Base-by-base conservation (phyloP, 2,113 vertebrate species). In the Archocentrus centrarchus region DNA sequence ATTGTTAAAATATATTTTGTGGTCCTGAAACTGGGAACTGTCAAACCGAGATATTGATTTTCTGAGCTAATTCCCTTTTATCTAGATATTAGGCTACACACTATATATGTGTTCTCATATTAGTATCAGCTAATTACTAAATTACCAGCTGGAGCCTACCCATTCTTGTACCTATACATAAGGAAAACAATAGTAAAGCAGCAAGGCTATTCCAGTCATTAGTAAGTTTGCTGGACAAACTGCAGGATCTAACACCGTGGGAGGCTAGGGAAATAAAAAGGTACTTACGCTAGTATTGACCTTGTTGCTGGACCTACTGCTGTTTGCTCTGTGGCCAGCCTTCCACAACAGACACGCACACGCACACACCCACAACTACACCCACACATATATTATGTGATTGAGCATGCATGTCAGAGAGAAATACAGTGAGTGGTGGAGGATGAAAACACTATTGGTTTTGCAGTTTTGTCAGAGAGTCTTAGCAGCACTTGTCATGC, bases 251-350 rank as follows among this genome's bases (percentile, higher is more conserved):
- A 83, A 93, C 86, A 60, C 83, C 81, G 87, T 86, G 79, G 91
- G 94, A 88, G 90, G 85, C 93, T 90, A 66, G 94, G 95, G 94
- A 96, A 96, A 96, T 95, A 93, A 94, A 93, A 93, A 93, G 92
- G 94, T 93, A 92, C 93, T 95, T 94, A 91, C 55, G 81, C 84
- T 90, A 64, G 93, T 94, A 94, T 96, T 94, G 95, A 95, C 93
- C 93, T 91, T 92, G 91, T 90, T 89, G 90, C 85, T 91, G 90
- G 89, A 93, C 89, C 85, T 77, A 88, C 90, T 86, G 83, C 87
- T 94, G 92, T 95, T 95, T 94, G 92, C 90, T 88, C 83, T 92
- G 85, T 90, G 85, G 83, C 80, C 87, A 85, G 11, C 62, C 53
- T 47, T 80, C 57, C 55, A 59, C 58, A 77, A 77, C 78, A 88